phyloP scores from a whole-genome alignment of 2,888 invertebrate genomes.

The Drosophila setosimentum region DNA sequence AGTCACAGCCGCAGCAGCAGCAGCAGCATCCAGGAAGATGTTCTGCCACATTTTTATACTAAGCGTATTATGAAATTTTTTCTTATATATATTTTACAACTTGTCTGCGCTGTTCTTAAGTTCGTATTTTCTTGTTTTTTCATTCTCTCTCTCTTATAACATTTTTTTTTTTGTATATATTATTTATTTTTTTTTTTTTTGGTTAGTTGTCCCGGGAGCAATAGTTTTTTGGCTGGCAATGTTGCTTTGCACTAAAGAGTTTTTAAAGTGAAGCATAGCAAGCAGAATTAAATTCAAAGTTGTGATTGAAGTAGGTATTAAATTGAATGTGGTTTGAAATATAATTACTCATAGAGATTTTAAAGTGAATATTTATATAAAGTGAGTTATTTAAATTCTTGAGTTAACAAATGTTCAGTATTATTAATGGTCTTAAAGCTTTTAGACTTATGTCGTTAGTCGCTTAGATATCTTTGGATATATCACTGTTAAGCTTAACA shows the following conservation, averaged over 20 bases:
- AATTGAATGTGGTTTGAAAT: not conserved
- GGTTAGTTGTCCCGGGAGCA: not conserved
- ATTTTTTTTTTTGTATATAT: not conserved
- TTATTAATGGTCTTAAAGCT: not conserved
- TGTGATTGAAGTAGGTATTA: conserved; percentile 6
- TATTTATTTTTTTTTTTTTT: not conserved
- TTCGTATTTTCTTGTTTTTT: conserved; percentile 21
- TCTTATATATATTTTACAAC: conserved; percentile 71
- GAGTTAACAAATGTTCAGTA: not conserved
- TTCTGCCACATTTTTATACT: conserved; percentile 74
- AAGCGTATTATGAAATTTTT: conserved; percentile 78
- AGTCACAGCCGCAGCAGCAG: too few species aligned
- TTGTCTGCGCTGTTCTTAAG: conserved; percentile 60
- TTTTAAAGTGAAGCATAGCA: conserved; percentile 21
- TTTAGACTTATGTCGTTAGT: not conserved
- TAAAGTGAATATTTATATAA: not conserved
- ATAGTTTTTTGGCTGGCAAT: conserved; percentile 11
- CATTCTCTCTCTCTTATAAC: not conserved
- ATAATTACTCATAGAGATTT: not conserved
- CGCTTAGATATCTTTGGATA: too few species aligned
- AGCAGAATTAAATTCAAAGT: conserved; percentile 14
- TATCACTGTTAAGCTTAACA: conserved; percentile 21
- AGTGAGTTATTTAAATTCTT: not conserved
- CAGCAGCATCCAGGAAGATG: conserved; percentile 60
- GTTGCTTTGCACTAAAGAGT: conserved; percentile 11